Conservation (phyloP, 1,140 invertebrate genomes). For the Heliconius congener region DNA sequence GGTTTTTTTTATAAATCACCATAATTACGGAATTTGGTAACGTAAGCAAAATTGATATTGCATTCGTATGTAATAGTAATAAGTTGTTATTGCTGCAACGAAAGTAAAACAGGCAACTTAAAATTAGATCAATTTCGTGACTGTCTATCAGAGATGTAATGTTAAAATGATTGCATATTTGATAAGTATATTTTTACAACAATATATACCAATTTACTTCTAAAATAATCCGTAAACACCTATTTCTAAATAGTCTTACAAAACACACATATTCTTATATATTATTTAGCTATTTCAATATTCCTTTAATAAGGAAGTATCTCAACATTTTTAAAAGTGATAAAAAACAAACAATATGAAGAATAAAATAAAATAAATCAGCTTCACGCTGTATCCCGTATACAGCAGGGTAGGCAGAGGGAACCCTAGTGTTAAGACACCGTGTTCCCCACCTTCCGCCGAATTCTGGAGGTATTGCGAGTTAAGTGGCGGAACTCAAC, state of each 20-base stretch:
- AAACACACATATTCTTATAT: too few species aligned
- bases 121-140: constrained; percentile 36
- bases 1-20: too few species aligned
- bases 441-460: too few species aligned
- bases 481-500: too few species aligned
- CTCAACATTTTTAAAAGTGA: background rate
- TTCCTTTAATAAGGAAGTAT: too few species aligned
- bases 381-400: too few species aligned
- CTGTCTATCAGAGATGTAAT: constrained; percentile 19
- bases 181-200: background rate
- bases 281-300: too few species aligned
- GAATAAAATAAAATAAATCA: background rate
- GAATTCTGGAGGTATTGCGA: too few species aligned
- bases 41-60: background rate
- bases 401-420: too few species aligned
- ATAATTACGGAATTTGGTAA: too few species aligned
- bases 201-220: background rate
- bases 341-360: background rate
- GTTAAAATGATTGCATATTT: constrained; percentile 12
- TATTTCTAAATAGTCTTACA: background rate
- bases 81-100: constrained; percentile 13
- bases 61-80: background rate
- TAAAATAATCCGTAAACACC: background rate
- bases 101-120: constrained; percentile 14
- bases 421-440: too few species aligned